phyloP scores from a whole-genome alignment of 2,113 vertebrate species.

The Cathartes aura region DNA sequence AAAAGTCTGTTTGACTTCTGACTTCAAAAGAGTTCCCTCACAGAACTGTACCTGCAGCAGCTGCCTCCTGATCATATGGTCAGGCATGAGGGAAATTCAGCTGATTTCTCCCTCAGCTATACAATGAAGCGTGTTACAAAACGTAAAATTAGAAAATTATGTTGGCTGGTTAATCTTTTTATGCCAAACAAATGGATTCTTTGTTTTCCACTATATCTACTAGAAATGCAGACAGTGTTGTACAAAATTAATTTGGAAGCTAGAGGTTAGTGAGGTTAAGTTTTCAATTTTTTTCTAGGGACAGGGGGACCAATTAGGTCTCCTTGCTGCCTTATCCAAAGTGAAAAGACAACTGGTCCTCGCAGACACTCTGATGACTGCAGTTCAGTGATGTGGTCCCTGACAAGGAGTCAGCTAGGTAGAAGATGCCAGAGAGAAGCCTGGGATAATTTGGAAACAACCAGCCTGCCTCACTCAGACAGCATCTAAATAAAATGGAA shows the following conservation, averaged over 20 bases:
- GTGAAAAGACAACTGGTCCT: neutral
- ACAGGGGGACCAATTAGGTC: accelerated
- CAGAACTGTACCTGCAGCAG: neutral
- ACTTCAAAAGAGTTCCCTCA: slow-evolving; percentile 37
- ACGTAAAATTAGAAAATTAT: neutral
- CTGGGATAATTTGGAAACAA: neutral
- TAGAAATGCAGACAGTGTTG: neutral
- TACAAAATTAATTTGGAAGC: neutral
- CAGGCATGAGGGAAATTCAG: slow-evolving; percentile 44
- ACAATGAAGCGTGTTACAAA: neutral
- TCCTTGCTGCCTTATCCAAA: neutral
- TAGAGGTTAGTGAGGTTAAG: neutral
- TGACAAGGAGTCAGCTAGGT: neutral
- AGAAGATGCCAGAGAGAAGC: neutral
- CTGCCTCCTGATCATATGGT: slow-evolving; percentile 41
- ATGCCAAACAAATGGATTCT: neutral
- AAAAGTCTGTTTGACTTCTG: slow-evolving; percentile 25
- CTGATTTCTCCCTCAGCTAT: slow-evolving; percentile 36
- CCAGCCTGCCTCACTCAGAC: neutral
- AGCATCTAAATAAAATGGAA: neutral
- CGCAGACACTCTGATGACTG: neutral
- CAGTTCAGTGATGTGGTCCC: neutral
- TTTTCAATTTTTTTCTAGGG: neutral
- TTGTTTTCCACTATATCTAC: neutral
- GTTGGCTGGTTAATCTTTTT: neutral